Percentiles rank a stretch among this genome's conserved stretches.
Evolutionary conservation across 1,140 invertebrate species (phyloP).

Genomic region (Anthonomus grandis): DNA sequence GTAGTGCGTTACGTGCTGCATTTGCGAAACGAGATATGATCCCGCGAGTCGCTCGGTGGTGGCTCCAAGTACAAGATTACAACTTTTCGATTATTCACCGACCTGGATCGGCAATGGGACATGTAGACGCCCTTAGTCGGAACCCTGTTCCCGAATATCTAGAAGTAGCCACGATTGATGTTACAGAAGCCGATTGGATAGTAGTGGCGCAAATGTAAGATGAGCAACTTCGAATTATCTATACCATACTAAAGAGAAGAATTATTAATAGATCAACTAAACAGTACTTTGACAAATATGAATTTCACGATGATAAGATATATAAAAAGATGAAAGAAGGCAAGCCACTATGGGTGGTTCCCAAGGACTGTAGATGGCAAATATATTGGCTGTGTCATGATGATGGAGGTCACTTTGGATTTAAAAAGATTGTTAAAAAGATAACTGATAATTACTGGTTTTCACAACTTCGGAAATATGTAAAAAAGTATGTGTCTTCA

Average conservation of each 20-base stretch:
- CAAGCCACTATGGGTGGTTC: constrained; percentile 39
- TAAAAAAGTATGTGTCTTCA: constrained; percentile 15
- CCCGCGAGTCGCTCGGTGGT: not conserved
- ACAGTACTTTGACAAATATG: not conserved
- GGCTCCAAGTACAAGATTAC: not conserved
- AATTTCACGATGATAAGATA: not conserved
- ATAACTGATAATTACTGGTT: constrained; percentile 34
- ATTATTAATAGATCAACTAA: not conserved
- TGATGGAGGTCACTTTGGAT: constrained; percentile 39
- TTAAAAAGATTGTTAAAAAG: constrained; percentile 38
- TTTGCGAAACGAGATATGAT: not conserved
- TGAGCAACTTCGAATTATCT: too few relatives aligned
- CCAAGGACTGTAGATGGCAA: too few relatives aligned
- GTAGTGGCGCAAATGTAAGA: too few relatives aligned
- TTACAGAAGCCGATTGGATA: too few relatives aligned
- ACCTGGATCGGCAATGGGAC: not conserved
- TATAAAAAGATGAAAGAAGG: not conserved
- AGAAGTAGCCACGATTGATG: not conserved
- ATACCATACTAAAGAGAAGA: not conserved
- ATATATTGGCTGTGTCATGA: constrained; percentile 40
- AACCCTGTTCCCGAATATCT: not conserved
- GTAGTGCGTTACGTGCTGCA: constrained; percentile 1
- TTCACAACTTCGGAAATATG: constrained; percentile 18
- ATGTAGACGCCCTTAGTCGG: constrained; percentile 3
- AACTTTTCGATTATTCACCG: not conserved